Base-by-base conservation (phyloP, 2,113 vertebrate species). In the Anguilla rostrata region DNA sequence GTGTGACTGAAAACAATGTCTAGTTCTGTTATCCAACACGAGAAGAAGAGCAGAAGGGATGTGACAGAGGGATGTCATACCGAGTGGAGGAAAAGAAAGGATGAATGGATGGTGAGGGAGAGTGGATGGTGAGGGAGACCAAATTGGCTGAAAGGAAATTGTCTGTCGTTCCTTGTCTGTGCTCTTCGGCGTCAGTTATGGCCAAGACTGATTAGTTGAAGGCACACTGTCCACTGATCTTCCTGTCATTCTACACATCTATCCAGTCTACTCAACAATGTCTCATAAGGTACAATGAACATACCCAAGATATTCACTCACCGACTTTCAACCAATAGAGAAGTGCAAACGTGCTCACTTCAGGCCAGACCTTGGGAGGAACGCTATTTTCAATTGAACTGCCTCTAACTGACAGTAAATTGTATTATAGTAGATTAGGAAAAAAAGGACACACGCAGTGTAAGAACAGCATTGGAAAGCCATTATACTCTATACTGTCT, bases 1-100 rank as follows among this genome's bases (percentile, higher is more conserved):
- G 71, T 34, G n/a, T n/a, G 71, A n/a, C 71, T 66, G 60, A 66
- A 66, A 66, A 66, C 60, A 89, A 92, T 92, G 92, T 92, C 87
- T 94, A 89, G 90, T 90, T 94, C 94, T 93, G 91, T 95, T 95
- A 95, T 95, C 95, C 92, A 43, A 88, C 78, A 91, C 60, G 87
- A 90, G 22, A 60, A 81, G 71, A 49, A 88, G 86, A 88, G 79
- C 82, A 81, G 71, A 71, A 80, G 87, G 88, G 91, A 93, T 90
- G 88, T 88, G 81, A 91, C 88, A 91, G 43, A 60, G 86, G 84
- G 85, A 84, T 46, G 71, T 29, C n/a, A 34, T n/a, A 75, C 22
- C 18, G 88, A 78, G 78, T 66, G 78, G 81, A 81, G 53, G 43
- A 49, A 39, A 40, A 46, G 71, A 80, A 66, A 3, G 29, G 22